Conservation (phyloP, 2,888 invertebrate genomes). For the Allacma fusca region DNA sequence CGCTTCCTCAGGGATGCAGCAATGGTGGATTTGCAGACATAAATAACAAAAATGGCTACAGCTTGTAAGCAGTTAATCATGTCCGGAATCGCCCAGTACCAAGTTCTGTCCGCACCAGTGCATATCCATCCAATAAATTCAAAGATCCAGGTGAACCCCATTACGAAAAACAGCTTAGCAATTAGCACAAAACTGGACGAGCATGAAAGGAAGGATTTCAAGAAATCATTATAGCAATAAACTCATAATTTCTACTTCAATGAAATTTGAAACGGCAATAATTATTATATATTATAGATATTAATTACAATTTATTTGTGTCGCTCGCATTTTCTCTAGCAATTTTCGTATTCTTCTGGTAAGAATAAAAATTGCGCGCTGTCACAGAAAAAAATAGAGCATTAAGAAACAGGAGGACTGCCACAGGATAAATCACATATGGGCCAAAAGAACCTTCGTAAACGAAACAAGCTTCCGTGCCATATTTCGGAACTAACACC, state of each 20-base stretch:
- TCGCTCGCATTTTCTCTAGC: slow-evolving; percentile 19
- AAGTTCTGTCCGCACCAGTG: neutral
- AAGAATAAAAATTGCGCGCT: slow-evolving; percentile 12
- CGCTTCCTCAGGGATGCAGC: slow-evolving; percentile 47
- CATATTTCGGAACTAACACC: neutral
- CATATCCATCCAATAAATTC: slow-evolving; percentile 43
- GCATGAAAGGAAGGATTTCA: neutral
- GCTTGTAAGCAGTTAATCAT: slow-evolving; percentile 56
- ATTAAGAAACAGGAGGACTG: neutral
- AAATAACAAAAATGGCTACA: slow-evolving; percentile 57
- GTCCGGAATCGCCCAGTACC: slow-evolving; percentile 53
- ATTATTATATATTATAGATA: neutral
- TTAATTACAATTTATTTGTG: slow-evolving; percentile 17
- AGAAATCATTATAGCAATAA: too few relatives aligned
- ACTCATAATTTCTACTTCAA: too few relatives aligned
- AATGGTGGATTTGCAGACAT: slow-evolving; percentile 55
- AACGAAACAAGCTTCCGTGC: neutral
- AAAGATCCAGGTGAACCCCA: slow-evolving; percentile 59
- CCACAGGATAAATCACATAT: neutral
- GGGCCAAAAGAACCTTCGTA: neutral
- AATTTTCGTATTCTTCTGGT: slow-evolving; percentile 24
- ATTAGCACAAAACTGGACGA: slow-evolving; percentile 56
- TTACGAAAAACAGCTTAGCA: slow-evolving; percentile 55
- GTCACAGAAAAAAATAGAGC: slow-evolving; percentile 10
- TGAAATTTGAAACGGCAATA: too few relatives aligned